Evolutionary conservation across 1,140 invertebrate genomes (phyloP).

Genomic region (Sycobia sp.): DNA sequence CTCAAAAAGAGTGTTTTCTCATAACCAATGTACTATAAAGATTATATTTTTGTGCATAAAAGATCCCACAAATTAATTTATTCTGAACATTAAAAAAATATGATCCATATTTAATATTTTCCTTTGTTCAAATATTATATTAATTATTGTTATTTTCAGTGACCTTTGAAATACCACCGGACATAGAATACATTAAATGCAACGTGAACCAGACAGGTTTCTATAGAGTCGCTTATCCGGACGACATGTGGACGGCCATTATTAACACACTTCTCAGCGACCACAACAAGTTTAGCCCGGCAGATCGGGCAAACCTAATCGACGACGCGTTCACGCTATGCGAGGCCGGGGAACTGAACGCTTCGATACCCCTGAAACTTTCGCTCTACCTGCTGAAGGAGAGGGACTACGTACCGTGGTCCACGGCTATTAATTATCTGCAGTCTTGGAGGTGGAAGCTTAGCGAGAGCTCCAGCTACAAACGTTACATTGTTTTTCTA

Average conservation of each 20-base stretch:
- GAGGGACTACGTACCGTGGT: conserved; percentile 76
- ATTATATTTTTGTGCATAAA: no score
- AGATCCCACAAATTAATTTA: no score
- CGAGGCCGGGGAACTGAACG: conserved; percentile 74
- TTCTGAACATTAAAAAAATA: no score
- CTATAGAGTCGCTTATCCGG: conserved; percentile 85
- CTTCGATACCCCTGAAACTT: conserved; percentile 70
- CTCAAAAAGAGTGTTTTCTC: no score
- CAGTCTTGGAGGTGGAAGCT: conserved; percentile 71
- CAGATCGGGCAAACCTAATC: conserved; percentile 76
- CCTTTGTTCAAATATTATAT: no score
- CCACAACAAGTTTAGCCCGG: conserved; percentile 71
- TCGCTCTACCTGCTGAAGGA: conserved; percentile 75
- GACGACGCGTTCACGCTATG: conserved; percentile 80
- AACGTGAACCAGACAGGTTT: conserved; percentile 88
- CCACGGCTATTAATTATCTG: conserved; percentile 73
- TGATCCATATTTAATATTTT: no score
- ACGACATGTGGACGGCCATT: conserved; percentile 75
- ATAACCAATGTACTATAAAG: no score
- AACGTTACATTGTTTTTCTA: conserved; percentile 69
- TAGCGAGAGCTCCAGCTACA: conserved; percentile 70
- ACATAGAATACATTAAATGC: conserved; percentile 80
- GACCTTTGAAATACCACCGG: conserved; percentile 68
- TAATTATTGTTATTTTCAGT: conserved; percentile 56
- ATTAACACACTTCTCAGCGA: conserved; percentile 72